Evolutionary conservation across 2,797 vertebrate species (phyloP).

Genomic region (Melopsittacus undulatus): DNA sequence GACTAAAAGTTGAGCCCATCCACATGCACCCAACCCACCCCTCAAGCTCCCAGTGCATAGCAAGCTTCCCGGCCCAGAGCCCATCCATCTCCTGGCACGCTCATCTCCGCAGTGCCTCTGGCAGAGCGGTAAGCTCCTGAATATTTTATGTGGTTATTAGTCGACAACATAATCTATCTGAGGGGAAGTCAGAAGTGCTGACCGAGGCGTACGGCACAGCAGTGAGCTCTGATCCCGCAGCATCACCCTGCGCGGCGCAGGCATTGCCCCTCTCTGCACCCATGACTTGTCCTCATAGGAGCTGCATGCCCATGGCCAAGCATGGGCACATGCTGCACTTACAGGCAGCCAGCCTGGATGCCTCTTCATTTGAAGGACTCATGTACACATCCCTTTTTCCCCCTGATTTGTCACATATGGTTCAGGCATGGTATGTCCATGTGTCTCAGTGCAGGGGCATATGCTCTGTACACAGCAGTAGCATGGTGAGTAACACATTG

Average conservation of each 20-base stretch:
- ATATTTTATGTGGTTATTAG: conserved; percentile 61
- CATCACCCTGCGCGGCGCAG: accelerated
- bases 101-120: conserved; percentile 40
- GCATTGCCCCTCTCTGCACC: neutral
- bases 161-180: conserved; percentile 21
- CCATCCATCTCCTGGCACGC: conserved; percentile 42
- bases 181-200: conserved; percentile 47
- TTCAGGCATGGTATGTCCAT: neutral
- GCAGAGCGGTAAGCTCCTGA: conserved; percentile 45
- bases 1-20: neutral
- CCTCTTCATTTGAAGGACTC: neutral
- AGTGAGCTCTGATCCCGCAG: neutral
- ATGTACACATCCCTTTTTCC: neutral
- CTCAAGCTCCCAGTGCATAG: neutral
- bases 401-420: conserved; percentile 3
- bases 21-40: no score
- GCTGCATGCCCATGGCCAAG: neutral
- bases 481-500: neutral
- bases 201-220: neutral
- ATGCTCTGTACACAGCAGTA: neutral
- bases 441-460: neutral
- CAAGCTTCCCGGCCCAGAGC: neutral
- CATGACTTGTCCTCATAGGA: neutral
- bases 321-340: neutral
- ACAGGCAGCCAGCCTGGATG: neutral